Evolutionary conservation across 2,888 invertebrate species (phyloP).

Genomic region (Himalopsyche japonica): DNA sequence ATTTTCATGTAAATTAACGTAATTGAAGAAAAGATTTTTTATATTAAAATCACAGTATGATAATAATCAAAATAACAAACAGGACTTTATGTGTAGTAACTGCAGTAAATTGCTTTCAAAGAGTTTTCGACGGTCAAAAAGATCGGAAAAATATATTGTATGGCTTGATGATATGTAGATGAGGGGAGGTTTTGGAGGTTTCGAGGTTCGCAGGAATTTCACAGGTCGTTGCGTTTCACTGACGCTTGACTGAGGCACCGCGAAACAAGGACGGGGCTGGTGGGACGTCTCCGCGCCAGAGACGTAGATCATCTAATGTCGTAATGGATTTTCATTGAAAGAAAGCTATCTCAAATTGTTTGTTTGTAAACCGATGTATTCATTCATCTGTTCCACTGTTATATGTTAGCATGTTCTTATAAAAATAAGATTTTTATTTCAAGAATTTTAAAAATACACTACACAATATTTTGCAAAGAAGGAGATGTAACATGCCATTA

Average conservation of each 20-base stretch:
- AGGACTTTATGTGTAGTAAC: too few species aligned
- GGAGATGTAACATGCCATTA: neutral
- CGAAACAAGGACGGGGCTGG: neutral
- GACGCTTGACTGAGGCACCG: slow-evolving; percentile 12
- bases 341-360: neutral
- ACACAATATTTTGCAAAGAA: neutral
- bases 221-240: slow-evolving; percentile 28
- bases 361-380: neutral
- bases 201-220: slow-evolving; percentile 30
- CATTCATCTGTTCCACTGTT: neutral
- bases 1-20: too few species aligned
- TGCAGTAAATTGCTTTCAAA: neutral
- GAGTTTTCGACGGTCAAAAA: neutral
- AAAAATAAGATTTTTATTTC: neutral
- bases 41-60: too few species aligned
- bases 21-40: too few species aligned
- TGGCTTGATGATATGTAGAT: neutral
- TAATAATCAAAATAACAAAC: too few species aligned
- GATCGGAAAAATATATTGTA: neutral
- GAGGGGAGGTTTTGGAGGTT: neutral
- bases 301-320: neutral
- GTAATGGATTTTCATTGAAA: neutral
- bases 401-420: neutral
- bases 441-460: neutral
- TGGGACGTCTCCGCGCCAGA: neutral